phyloP scores from a whole-genome alignment of 2,888 invertebrate species.

The Latrodectus elegans region DNA sequence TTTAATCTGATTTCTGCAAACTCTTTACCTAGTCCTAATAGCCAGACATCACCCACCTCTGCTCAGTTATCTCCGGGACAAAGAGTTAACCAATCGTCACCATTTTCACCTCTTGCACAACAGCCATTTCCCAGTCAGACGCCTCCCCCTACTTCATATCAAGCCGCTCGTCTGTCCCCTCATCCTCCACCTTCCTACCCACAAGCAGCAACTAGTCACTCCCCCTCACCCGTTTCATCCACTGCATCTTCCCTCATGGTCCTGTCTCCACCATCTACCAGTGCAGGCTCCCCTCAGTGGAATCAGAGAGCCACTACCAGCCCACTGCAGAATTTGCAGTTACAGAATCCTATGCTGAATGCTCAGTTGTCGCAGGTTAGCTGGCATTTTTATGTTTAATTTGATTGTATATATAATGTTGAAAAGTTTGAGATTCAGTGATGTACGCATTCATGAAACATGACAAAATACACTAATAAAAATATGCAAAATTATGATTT shows the following conservation, averaged over 20 bases:
- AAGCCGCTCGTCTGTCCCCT: conserved; percentile 71
- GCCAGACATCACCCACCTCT: conserved; percentile 46
- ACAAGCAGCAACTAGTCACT: conserved; percentile 66
- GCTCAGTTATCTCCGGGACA: conserved; percentile 68
- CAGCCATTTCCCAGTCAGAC: conserved; percentile 66
- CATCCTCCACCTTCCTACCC: conserved; percentile 69
- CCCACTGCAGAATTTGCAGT: conserved; percentile 70
- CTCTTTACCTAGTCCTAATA: conserved; percentile 61
- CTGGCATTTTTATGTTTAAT: too few relatives aligned
- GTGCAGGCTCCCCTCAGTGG: conserved; percentile 47
- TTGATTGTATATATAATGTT: too few relatives aligned
- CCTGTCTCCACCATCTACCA: conserved; percentile 50
- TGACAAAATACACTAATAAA: background rate
- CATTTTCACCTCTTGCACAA: conserved; percentile 67
- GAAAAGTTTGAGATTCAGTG: too few relatives aligned
- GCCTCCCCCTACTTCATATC: conserved; percentile 58
- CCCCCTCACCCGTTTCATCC: conserved; percentile 48
- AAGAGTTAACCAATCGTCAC: conserved; percentile 46
- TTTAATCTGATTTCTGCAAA: conserved; percentile 73
- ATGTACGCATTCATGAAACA: too few relatives aligned
- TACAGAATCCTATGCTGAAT: conserved; percentile 90
- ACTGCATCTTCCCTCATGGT: conserved; percentile 36
- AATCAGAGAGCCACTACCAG: conserved; percentile 44
- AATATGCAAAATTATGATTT: background rate
- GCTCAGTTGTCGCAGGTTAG: conserved; percentile 85